These are phyloP conservation scores for Hypanus sabinus DNA, from an alignment of 2,113 vertebrate genomes.

Conservation along the genomic window DNA sequence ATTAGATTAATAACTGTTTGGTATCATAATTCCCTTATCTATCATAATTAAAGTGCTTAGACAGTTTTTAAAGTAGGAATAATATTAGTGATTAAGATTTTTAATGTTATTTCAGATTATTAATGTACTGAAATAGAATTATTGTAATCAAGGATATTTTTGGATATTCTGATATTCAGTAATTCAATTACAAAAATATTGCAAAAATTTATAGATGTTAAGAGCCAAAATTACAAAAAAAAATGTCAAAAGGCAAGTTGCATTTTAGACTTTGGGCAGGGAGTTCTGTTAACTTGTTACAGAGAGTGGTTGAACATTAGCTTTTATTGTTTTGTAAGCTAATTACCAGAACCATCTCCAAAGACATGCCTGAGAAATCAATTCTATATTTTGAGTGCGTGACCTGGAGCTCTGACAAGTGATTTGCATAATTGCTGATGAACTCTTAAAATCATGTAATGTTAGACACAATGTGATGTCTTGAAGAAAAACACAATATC, in stretches of 20 bases:
- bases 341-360: neutral
- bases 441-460: neutral
- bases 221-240: neutral
- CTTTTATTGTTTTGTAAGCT: neutral
- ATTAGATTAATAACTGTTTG: too few species aligned
- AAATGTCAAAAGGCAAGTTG: neutral
- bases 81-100: neutral
- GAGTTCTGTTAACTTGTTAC: neutral
- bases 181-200: neutral
- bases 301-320: neutral
- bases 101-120: neutral
- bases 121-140: neutral
- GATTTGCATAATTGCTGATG: neutral
- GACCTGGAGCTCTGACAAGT: neutral
- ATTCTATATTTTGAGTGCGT: neutral
- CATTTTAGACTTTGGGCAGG: neutral
- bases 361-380: neutral
- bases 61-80: neutral
- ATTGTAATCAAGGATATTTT: neutral
- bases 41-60: too few species aligned
- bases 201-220: neutral
- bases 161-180: neutral
- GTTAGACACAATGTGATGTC: neutral
- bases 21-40: too few species aligned
- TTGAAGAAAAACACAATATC: neutral